Evolutionary conservation across 2,888 invertebrate genomes (phyloP), one percentile per base, ranked within the genome.

Genomic region (Platycheirus rosarum): DNA sequence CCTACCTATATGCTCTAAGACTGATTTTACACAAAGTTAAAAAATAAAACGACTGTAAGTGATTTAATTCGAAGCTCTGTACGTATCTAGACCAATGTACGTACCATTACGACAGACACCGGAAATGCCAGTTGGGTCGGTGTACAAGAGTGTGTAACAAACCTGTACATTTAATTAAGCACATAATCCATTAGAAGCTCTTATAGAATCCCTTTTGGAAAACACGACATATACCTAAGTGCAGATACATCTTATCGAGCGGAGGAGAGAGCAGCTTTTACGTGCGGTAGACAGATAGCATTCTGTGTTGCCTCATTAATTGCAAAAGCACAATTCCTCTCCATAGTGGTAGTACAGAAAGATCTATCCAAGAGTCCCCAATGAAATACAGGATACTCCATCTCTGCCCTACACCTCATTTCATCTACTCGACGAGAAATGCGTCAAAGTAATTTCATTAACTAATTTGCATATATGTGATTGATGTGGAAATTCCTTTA

Each of bases 401-500:
- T 16, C 40, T 23, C 37, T 7, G 3, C n/a, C n/a, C 37, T n/a
- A 32, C 23, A 14, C 14, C 20, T 40, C 65, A 75, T 75, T 75
- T 66, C 70, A 70, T 65, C 35, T 55, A 71, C 23, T 57, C 40
- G 9, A 40, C 57, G 13, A 73, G 77, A 77, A 82, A 82, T 82
- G 80, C 80, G 80, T 76, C 80, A 76, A 71, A 75, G 71, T 82
- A 82, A 82, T 82, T 82, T 71, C 80, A 82, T 82, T 68, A 77
- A 82, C 80, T 76, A 82, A 82, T 82, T 82, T 76, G 66, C 82
- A 82, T 82, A 82, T 65, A 82, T 73, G 77, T 77, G 82, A 82
- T 82, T 82, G 77, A 82, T 82, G 82, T 82, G 66, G 77, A 63
- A 77, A 77, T 68, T 77, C 60, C 65, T 66, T 71, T 65, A 80